Conservation (phyloP, 2,113 vertebrate genomes). For the Deroptyus accipitrinus region DNA sequence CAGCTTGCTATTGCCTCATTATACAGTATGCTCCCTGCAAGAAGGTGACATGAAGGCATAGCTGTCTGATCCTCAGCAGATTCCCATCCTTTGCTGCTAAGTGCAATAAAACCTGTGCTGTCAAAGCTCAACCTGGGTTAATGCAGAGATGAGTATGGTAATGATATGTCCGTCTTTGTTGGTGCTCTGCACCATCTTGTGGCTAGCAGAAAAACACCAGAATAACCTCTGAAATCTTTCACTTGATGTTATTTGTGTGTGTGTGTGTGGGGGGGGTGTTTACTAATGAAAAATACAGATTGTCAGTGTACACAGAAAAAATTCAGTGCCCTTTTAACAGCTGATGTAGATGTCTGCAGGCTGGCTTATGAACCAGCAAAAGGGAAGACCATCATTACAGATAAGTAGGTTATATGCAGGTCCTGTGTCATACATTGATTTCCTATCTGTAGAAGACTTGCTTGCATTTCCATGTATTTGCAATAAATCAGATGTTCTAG, state of each 20-base stretch:
- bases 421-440: not conserved
- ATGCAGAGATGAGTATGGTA: not conserved
- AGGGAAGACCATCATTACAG: not conserved
- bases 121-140: not conserved
- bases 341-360: not conserved
- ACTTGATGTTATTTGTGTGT: not conserved
- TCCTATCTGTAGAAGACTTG: not conserved
- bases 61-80: not conserved
- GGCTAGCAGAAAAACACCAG: conserved; percentile 41
- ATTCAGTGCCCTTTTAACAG: not conserved
- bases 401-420: not conserved
- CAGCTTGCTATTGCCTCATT: not conserved
- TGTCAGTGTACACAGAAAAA: not conserved
- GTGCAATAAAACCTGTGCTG: not conserved
- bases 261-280: not conserved
- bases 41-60: not conserved
- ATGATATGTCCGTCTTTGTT: not conserved
- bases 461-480: not conserved
- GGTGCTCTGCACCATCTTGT: conserved; percentile 66
- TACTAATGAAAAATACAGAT: not conserved
- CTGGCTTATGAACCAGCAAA: not conserved
- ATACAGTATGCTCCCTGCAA: not conserved
- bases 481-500: not conserved
- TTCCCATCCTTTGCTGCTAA: not conserved
- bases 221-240: not conserved